Conservation (phyloP, 2,113 vertebrate species). For the Sceloporus undulatus region DNA sequence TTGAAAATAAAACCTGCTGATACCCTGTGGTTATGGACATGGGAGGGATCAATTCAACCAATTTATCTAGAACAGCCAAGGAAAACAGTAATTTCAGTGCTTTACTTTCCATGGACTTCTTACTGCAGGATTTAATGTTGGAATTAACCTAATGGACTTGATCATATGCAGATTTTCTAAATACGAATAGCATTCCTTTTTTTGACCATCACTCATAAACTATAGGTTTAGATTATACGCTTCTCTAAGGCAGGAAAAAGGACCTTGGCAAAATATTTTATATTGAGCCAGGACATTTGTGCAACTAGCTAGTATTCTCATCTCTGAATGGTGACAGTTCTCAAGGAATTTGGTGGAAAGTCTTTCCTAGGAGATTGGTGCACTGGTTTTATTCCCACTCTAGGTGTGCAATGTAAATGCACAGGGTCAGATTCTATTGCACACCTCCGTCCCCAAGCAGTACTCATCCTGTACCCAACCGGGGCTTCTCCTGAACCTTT, state of each 20-base stretch:
- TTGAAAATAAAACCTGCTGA: neutral
- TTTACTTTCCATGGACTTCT: neutral
- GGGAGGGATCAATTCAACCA: conserved; percentile 5
- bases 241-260: neutral
- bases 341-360: too few species aligned
- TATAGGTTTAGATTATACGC: neutral
- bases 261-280: too few species aligned
- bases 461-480: too few species aligned
- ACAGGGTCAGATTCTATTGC: too few species aligned
- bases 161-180: neutral
- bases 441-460: too few species aligned
- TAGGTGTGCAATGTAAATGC: too few species aligned
- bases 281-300: too few species aligned
- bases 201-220: neutral
- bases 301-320: too few species aligned
- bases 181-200: neutral
- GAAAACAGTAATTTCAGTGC: neutral
- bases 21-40: neutral
- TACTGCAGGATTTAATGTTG: neutral
- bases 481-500: too few species aligned
- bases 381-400: too few species aligned
- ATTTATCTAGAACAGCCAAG: neutral
- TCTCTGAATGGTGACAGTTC: too few species aligned
- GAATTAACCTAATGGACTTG: neutral
- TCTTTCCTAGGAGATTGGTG: too few species aligned